Evolutionary conservation across 2,113 vertebrate species (phyloP), one percentile per base, ranked within the genome.

Genomic region (Pteruthius melanotis): DNA sequence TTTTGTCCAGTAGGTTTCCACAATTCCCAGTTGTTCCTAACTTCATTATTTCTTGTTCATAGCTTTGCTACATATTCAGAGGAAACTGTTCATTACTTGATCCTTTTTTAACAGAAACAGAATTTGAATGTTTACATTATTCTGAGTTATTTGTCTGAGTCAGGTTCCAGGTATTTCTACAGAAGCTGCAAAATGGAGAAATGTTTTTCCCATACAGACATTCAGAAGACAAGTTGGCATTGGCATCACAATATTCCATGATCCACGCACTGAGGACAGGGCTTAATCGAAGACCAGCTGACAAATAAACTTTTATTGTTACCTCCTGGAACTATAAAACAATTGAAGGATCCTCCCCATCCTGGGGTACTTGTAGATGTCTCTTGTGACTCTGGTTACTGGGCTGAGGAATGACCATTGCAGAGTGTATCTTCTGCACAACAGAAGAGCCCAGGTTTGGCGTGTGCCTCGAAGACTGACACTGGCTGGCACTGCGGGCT

Each of bases 361-460:
- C 19, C 47, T 22, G 14, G 12, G 15, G 27, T 18, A 39, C 35
- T 33, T n/a, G 9, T 47, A 22, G 13, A 35, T n/a, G 53, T 12
- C 9, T 4, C 22, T 5, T 11, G 20, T 30, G 15, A 11, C 42
- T 60, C 26, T 11, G 22, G 13, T 33, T 22, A 35, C 15, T 5
- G 20, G 28, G 39, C 23, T 42, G 45, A 65, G 13, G 31, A 37
- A 33, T 13, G 30, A 12, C 13, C 31, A 28, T 1, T 7, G 15
- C 6, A 60, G 4, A 72, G 15, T 0, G 3, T 24, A 12, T 6
- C 15, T 64, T 17, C 15, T 0, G 0, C 33, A 15, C 13, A 11
- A 7, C 16, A 5, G 2, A 57, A 52, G 18, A 71, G 7, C 33
- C 23, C 18, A 18, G 17, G 24, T 26, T 17, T 42, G 23, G 17